A percentile compares a stretch with the other conserved stretches of the same genome.
These are phyloP conservation scores for Calliopsis andreniformis DNA, from an alignment of 1,140 invertebrate species.

Conservation along the genomic window DNA sequence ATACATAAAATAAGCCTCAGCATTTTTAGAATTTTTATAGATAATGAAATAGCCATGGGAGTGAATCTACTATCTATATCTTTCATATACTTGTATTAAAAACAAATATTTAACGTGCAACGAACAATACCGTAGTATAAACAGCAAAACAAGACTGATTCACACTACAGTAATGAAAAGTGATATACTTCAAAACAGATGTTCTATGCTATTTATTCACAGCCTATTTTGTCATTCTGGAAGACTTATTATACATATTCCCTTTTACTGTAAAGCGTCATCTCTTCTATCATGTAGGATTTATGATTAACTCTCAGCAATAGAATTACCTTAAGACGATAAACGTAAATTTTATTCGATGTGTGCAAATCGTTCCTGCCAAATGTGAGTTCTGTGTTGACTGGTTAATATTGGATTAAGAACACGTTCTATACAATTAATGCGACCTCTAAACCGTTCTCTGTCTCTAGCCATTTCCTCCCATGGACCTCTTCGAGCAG, in stretches of 20 bases:
- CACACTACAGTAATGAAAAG: conserved; percentile 1
- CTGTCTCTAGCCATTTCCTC: conserved; percentile 84
- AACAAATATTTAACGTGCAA: neutral
- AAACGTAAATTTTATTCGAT: conserved; percentile 13
- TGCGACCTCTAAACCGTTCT: conserved; percentile 82
- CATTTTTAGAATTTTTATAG: neutral
- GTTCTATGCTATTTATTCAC: conserved; percentile 42
- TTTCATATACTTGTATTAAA: neutral
- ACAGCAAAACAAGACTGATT: neutral
- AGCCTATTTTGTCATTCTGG: conserved; percentile 45
- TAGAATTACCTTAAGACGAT: conserved; percentile 17
- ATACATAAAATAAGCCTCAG: neutral
- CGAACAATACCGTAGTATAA: neutral
- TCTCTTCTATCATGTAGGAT: neutral
- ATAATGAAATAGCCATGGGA: neutral
- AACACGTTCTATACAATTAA: conserved; percentile 75
- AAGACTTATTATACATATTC: conserved; percentile 42
- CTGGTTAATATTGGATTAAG: conserved; percentile 80
- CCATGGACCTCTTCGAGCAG: conserved; percentile 85
- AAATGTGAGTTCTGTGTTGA: conserved; percentile 82
- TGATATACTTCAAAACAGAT: neutral
- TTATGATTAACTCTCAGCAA: neutral
- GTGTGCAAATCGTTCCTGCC: conserved; percentile 79
- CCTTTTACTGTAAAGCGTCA: conserved; percentile 3
- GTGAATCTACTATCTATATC: neutral